Conservation (phyloP, 1,140 invertebrate species). For the Aradophagus sp. region DNA sequence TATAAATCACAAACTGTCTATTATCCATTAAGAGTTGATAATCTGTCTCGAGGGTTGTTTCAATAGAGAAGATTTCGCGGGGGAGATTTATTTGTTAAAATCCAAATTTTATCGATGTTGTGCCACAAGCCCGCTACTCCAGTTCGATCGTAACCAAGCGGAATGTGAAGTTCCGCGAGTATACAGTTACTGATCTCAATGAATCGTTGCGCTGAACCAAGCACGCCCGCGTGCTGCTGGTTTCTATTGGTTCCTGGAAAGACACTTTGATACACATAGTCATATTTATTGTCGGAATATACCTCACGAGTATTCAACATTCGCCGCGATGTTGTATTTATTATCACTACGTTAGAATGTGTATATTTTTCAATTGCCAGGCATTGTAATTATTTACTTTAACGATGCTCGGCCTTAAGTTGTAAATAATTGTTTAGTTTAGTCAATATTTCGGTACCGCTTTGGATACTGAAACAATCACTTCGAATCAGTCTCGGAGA, state of each 20-base stretch:
- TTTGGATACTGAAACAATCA: no score
- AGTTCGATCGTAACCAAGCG: no score
- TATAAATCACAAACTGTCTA: no score
- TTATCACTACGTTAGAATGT: slow-evolving; percentile 13
- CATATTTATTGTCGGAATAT: slow-evolving; percentile 30
- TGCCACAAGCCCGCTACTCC: slow-evolving; percentile 2
- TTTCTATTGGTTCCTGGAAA: slow-evolving; percentile 30
- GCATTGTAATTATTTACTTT: slow-evolving; percentile 8
- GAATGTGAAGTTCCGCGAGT: background rate
- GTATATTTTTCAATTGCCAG: slow-evolving; percentile 10
- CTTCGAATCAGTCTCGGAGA: no score
- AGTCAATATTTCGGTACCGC: no score
- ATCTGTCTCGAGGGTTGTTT: slow-evolving; percentile 17
- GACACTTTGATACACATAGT: slow-evolving; percentile 19
- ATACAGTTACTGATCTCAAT: slow-evolving; percentile 1
- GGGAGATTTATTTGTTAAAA: slow-evolving; percentile 6
- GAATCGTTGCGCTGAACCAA: background rate
- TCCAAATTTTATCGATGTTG: slow-evolving; percentile 30
- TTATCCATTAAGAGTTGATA: no score
- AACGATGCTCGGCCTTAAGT: no score
- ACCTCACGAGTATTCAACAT: slow-evolving; percentile 22
- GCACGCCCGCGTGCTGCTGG: slow-evolving; percentile 2
- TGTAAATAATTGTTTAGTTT: no score
- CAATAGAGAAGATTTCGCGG: slow-evolving; percentile 1
- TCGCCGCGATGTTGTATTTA: slow-evolving; percentile 30